Conservation (phyloP, 2,113 vertebrate species). For the Desmodus rotundus region DNA sequence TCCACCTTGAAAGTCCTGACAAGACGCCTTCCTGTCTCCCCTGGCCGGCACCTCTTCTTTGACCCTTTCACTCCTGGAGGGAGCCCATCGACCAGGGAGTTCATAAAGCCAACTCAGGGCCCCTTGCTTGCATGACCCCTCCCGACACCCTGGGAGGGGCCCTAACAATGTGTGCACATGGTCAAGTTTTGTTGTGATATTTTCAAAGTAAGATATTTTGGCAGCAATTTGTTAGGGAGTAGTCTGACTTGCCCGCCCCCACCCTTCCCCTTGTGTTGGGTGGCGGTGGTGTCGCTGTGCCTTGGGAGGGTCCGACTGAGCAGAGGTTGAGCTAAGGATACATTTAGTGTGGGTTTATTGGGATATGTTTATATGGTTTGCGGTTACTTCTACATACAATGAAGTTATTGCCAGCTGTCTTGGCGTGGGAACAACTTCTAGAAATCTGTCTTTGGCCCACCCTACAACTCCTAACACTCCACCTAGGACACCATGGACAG, state of each 20-base stretch:
- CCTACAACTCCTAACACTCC: not conserved
- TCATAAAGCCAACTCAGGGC: not conserved
- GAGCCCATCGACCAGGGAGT: too few relatives aligned
- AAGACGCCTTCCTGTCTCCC: not conserved
- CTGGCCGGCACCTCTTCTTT: not conserved
- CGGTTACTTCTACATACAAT: not conserved
- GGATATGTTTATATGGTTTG: not conserved
- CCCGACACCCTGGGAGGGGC: not conserved
- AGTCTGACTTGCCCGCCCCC: not conserved
- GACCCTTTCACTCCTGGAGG: not conserved
- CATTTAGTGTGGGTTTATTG: not conserved
- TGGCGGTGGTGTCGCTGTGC: rapidly evolving
- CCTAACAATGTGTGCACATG: not conserved
- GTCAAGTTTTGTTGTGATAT: not conserved
- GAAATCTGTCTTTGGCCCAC: not conserved
- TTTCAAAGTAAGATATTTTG: not conserved
- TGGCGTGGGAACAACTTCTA: not conserved
- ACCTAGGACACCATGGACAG: not conserved
- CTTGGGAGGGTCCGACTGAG: not conserved
- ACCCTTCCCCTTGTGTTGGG: too few relatives aligned
- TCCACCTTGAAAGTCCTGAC: not conserved
- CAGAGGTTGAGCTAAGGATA: not conserved
- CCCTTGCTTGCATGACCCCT: not conserved
- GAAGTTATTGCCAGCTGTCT: not conserved
- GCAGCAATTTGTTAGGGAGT: not conserved